Evolutionary conservation across 2,113 vertebrate species (phyloP), one percentile per base, ranked within the genome.

Genomic region (Corythaeola cristata): DNA sequence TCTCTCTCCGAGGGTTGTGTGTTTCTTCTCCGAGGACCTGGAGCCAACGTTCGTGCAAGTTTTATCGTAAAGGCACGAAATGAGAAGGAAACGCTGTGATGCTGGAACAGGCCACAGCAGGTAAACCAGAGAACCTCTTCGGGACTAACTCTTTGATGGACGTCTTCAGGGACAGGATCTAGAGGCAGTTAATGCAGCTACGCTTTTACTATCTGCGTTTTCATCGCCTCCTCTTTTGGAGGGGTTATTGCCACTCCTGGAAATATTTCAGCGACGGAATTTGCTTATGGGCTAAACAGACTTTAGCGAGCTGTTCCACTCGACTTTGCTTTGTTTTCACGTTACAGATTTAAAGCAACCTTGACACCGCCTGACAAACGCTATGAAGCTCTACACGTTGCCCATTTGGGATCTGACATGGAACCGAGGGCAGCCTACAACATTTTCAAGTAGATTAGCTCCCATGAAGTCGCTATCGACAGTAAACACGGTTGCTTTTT

Each of bases 211-310:
- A 88, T 89, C 89, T 91, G 67, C 7, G 1, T 81, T 98, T 98
- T 93, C 97, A 98, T 98, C 97, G 95, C 98, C 97, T 97, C 85
- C 93, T 89, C 94, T 89, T 98, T 97, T 76, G 84, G 85, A 88
- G 74, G 96, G 93, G 97, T 98, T 98, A 96, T 97, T 97, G 96
- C 96, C 96, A 87, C 93, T 96, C 94, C 95, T 98, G 98, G 59
- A 98, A 98, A 98, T 98, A 98, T 98, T 98, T 97, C 98, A 96
- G 92, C 93, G 93, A 95, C 74, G 96, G 98, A 98, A 97, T 98
- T 98, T 79, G 89, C 90, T 97, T 88, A 96, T 98, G 98, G 97
- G 96, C 84, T 96, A 98, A 98, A 98, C 97, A 94, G 97, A 98
- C 98, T 98, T 96, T 69, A 95, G 50, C 1, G 6, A 84, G 96